Conservation (phyloP, 2,113 vertebrate genomes). For the Malurus alboscapulatus region DNA sequence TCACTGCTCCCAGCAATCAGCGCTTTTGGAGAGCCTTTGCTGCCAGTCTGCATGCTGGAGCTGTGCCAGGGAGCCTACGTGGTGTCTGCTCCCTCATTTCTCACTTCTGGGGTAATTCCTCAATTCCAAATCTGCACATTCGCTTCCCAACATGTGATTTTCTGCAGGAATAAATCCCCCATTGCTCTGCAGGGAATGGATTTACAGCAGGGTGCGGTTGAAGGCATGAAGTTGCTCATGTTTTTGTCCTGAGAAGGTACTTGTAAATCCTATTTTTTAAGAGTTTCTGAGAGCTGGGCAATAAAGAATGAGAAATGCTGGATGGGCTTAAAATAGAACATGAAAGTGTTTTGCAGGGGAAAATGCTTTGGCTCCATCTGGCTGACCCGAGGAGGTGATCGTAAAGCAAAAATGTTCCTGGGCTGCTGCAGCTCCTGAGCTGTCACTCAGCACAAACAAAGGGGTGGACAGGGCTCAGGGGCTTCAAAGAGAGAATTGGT, state of each 20-base stretch:
- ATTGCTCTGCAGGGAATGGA: accelerated
- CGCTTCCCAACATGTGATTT: background rate
- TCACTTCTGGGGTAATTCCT: background rate
- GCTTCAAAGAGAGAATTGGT: background rate
- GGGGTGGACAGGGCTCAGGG: accelerated
- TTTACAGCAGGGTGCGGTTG: accelerated
- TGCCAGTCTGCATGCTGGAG: background rate
- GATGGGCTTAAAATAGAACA: background rate
- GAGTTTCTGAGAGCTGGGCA: background rate
- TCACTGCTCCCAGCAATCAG: background rate
- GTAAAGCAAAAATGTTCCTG: background rate
- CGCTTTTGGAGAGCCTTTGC: background rate
- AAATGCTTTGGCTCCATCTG: background rate
- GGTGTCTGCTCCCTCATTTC: background rate
- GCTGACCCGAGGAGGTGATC: background rate
- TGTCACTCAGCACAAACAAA: background rate
- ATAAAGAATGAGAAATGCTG: background rate
- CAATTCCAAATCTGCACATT: background rate
- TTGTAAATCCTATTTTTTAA: background rate
- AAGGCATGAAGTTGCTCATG: background rate
- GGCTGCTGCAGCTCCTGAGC: background rate
- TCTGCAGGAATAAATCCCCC: background rate
- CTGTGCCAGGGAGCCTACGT: background rate
- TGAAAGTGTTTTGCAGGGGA: background rate
- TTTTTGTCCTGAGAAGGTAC: background rate